A percentile compares a stretch with the other conserved stretches of the same genome.
These are phyloP conservation scores for Meriones unguiculatus DNA, from an alignment of 2,113 vertebrate genomes.

Conservation along the genomic window DNA sequence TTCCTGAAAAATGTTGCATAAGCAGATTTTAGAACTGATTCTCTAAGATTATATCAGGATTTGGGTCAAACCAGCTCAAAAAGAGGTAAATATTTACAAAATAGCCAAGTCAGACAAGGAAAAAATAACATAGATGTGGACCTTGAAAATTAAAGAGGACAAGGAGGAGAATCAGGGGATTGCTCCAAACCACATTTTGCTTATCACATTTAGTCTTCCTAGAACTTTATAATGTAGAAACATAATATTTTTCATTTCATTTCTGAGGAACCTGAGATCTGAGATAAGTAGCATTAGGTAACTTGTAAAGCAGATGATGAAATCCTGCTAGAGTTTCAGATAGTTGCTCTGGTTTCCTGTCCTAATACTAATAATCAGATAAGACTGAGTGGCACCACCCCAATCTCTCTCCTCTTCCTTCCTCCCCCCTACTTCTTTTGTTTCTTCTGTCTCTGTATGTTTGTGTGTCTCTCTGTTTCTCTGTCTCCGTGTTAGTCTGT, in stretches of 20 bases:
- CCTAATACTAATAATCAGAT: background rate
- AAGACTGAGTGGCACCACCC: background rate
- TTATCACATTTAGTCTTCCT: conserved; percentile 30
- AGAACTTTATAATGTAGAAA: background rate
- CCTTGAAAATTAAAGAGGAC: background rate
- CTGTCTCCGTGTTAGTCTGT: background rate
- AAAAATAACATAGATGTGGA: background rate
- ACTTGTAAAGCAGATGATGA: background rate
- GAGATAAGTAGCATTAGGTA: background rate
- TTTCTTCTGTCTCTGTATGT: background rate
- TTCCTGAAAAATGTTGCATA: background rate
- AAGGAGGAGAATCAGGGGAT: background rate
- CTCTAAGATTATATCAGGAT: background rate
- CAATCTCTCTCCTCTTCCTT: background rate
- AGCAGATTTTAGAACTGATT: background rate
- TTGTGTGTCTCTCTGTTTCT: background rate
- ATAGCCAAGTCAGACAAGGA: background rate
- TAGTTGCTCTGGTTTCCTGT: background rate
- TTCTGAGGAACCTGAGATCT: background rate
- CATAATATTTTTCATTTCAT: conserved; percentile 22
- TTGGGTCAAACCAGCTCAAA: background rate
- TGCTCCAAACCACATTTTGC: background rate
- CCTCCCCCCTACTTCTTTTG: background rate
- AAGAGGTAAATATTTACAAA: conserved; percentile 24
- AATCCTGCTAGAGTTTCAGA: background rate